These are phyloP conservation scores for Trematomus bernacchii DNA, from an alignment of 2,797 vertebrate species.

Conservation along the genomic window DNA sequence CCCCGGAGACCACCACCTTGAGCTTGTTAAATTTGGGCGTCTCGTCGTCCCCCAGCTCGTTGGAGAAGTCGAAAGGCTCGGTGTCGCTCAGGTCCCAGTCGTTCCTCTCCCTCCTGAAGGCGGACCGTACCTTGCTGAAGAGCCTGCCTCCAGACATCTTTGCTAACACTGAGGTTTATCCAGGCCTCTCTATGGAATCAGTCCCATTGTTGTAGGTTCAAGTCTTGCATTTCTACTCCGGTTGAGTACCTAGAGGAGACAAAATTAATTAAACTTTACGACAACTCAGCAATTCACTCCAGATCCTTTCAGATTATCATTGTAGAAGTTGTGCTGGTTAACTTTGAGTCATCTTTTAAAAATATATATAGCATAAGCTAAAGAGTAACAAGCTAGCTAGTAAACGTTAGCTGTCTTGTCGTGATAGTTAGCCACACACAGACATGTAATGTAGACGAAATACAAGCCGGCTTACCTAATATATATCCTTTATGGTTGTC, in stretches of 20 bases:
- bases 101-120: slow-evolving; percentile 79
- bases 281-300: neutral
- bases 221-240: neutral
- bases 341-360: slow-evolving; percentile 22
- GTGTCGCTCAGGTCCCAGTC: slow-evolving; percentile 91
- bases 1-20: slow-evolving; percentile 92
- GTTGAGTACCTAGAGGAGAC: slow-evolving; percentile 28
- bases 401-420: slow-evolving; percentile 15
- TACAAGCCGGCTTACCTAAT: slow-evolving; percentile 40
- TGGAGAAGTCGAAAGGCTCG: slow-evolving; percentile 90
- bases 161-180: neutral
- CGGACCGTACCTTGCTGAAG: slow-evolving; percentile 78
- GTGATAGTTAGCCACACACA: neutral
- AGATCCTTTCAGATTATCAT: too few species aligned
- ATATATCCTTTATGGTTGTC: accelerated
- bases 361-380: slow-evolving; percentile 17
- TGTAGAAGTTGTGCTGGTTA: neutral
- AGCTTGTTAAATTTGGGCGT: slow-evolving; percentile 90
- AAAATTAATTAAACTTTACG: neutral
- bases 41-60: slow-evolving; percentile 88
- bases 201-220: slow-evolving; percentile 29
- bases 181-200: slow-evolving; percentile 32
- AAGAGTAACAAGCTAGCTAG: slow-evolving; percentile 57
- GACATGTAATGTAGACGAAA: neutral
- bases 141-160: slow-evolving; percentile 81